phyloP scores from a whole-genome alignment of 2,888 invertebrate species.

The Glaucopsyche alexis region DNA sequence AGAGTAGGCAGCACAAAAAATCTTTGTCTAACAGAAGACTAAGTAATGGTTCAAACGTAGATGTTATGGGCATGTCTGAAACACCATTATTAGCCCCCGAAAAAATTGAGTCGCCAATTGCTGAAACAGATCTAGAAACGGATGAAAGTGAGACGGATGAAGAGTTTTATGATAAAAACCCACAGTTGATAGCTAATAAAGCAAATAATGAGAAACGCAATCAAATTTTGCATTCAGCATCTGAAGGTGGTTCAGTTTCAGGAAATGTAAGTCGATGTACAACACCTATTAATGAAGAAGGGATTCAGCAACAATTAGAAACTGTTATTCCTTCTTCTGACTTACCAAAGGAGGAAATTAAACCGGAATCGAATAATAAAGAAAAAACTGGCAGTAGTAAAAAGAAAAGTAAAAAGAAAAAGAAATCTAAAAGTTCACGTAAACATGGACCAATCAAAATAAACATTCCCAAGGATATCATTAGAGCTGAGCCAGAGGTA shows the following conservation, averaged over 20 bases:
- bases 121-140: slow-evolving; percentile 92
- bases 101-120: slow-evolving; percentile 81
- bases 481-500: slow-evolving; percentile 54
- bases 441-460: slow-evolving; percentile 78
- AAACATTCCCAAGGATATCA: slow-evolving; percentile 80
- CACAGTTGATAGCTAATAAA: slow-evolving; percentile 86
- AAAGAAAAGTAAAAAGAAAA: slow-evolving; percentile 86
- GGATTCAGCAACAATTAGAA: slow-evolving; percentile 66
- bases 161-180: slow-evolving; percentile 92
- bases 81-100: slow-evolving; percentile 69
- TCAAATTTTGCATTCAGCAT: slow-evolving; percentile 81
- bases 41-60: slow-evolving; percentile 76
- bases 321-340: neutral
- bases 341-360: slow-evolving; percentile 69
- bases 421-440: slow-evolving; percentile 70
- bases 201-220: slow-evolving; percentile 87
- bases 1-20: slow-evolving; percentile 64
- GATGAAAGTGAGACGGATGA: slow-evolving; percentile 92
- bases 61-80: slow-evolving; percentile 76
- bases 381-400: slow-evolving; percentile 73
- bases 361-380: slow-evolving; percentile 67
- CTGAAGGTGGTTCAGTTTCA: slow-evolving; percentile 78
- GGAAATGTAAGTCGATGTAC: slow-evolving; percentile 83
- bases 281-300: slow-evolving; percentile 77
- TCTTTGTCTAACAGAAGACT: slow-evolving; percentile 59